Evolutionary conservation across 2,888 invertebrate genomes (phyloP), one percentile per base, ranked within the genome.

Genomic region (Lamellibrachia columna): DNA sequence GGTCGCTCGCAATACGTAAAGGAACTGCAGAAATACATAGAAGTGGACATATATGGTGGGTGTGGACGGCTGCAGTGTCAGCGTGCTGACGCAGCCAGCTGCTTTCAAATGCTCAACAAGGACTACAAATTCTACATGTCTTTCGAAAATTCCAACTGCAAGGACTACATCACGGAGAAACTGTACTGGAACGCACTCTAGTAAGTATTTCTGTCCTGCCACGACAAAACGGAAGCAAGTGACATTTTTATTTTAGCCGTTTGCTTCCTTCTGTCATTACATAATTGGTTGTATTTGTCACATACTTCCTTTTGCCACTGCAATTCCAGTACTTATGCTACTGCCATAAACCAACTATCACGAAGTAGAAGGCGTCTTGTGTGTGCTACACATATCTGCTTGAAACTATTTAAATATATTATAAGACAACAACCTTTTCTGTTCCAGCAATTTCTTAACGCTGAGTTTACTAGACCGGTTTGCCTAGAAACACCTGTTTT

Each of bases 71-170:
- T 98, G 94, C 98, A 98, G 96, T 99, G 99, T 96, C 40, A 75
- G 15, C 40, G 93, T 7, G 55, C 28, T 4, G 96, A 92, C 97
- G 97, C 52, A 98, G 98, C 95, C 97, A 91, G 22, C 15, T 95
- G 98, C 99, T 99, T 96, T 98, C 98, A 95, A 98, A 98, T 98
- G 97, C 97, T 99, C 8, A 9, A 52, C 1, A 91, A 91, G 40
- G 11, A 91, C 92, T 99, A 99, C 97, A 99, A 99, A 96, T 99
- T 99, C 97, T 99, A 99, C 96, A 97, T 99, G 95, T 98, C 99
- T 0, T 99, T 99, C 96, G 99, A 99, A 96, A 99, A 99, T 96
- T 99, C 99, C 55, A 99, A 99, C 95, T 99, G 99, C 96, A 97
- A 97, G 92, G 98, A 99, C 96, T 99, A 99, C 96, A 98, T 99